Evolutionary conservation across 2,113 vertebrate genomes (phyloP).

Genomic region (Aramus guarauna): DNA sequence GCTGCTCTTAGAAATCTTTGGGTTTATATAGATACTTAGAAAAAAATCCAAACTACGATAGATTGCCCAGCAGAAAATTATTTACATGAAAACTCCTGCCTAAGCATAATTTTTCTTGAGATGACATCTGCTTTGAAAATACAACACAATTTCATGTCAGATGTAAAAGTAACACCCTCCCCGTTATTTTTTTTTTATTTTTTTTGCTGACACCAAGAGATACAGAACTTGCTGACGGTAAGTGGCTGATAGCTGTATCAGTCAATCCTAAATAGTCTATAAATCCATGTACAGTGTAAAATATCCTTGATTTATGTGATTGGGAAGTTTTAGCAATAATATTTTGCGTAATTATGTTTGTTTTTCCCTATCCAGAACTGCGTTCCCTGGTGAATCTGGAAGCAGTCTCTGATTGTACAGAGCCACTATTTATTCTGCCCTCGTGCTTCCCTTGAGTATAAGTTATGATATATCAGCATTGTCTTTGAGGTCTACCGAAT

Average conservation of each 20-base stretch:
- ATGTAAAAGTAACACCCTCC: slow-evolving; percentile 56
- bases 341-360: slow-evolving; percentile 65
- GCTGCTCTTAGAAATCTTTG: neutral
- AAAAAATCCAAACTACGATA: slow-evolving; percentile 12
- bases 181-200: neutral
- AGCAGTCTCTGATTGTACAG: neutral
- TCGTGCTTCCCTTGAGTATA: neutral
- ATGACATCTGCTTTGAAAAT: slow-evolving; percentile 73
- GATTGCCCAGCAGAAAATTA: slow-evolving; percentile 69
- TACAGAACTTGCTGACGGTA: slow-evolving; percentile 64
- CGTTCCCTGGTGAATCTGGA: neutral
- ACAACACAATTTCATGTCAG: slow-evolving; percentile 67
- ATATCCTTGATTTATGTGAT: slow-evolving; percentile 66
- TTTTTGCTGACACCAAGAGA: slow-evolving; percentile 67
- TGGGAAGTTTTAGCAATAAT: slow-evolving; percentile 52
- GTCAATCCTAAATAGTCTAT: slow-evolving; percentile 50
- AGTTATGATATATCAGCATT: slow-evolving; percentile 40
- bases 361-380: neutral
- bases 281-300: slow-evolving; percentile 41
- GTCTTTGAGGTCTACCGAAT: slow-evolving; percentile 30
- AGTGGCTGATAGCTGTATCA: slow-evolving; percentile 17
- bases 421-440: neutral
- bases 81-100: slow-evolving; percentile 71
- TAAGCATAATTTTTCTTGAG: slow-evolving; percentile 74
- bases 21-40: neutral